Base-by-base conservation (phyloP, 2,797 vertebrate species). In the Melanotaenia parkinsoni region DNA sequence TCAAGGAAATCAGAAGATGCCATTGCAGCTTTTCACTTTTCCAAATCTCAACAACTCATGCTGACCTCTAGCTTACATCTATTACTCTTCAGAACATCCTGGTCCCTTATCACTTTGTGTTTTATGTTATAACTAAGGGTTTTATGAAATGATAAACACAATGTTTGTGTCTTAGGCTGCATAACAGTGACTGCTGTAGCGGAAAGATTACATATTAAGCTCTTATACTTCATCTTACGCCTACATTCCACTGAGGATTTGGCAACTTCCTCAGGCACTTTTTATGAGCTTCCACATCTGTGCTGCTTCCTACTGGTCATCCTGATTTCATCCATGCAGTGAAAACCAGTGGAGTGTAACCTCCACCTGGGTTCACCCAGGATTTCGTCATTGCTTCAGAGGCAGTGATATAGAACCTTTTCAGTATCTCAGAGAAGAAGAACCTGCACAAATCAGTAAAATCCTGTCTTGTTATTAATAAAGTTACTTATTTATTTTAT, bases 201-300 rank as follows among this genome's bases (percentile, higher is more conserved):
- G 2, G 5, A n/a, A n/a, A 7, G 18, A 47, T 47, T 3, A 9
- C 20, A 22, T 38, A 26, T 51, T 47, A 2, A 58, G 47, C 26
- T 58, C 64, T 51, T 57, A 57, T 35, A 37, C 57, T 56, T 30
- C 65, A 53, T 9, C 30, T 60, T 63, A 16, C 14, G 58, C 47
- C 45, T 30, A 30, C 50, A 47, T 43, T 65, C 64, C 65, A 79
- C 40, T 2, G 61, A 65, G 51, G 65, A 78, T 40, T 40, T 35
- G 12, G 38, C 12, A 40, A 40, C 38, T 40, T 40, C 38, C 38
- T 13, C 38, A 40, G 38, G 38, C 12, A 14, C 38, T 40, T 40
- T 40, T 40, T 40, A 3, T 40, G 13, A 40, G 4, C 12, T 16
- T 40, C 40, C 13, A 77, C 13, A 61, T 68, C 26, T 58, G 35